A percentile compares a stretch with the other conserved stretches of the same genome.
phyloP scores from a whole-genome alignment of 2,113 vertebrate species.

The Lepus timidus region DNA sequence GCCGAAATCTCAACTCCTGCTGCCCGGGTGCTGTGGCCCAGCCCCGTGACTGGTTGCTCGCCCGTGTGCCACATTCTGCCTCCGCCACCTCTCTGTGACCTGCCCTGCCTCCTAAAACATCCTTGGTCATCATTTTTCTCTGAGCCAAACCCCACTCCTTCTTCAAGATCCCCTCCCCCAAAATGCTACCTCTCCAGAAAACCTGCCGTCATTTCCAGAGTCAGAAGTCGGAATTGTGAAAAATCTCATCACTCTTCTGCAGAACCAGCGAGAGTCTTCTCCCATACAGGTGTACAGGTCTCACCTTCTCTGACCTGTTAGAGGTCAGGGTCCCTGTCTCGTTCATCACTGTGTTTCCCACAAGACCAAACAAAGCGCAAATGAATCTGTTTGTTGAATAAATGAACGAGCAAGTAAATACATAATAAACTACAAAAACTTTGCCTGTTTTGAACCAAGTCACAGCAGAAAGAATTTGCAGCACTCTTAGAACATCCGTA shows the following conservation, averaged over 20 bases:
- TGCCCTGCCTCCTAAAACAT: neutral
- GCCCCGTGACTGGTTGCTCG: neutral
- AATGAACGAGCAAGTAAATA: neutral
- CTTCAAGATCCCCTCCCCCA: neutral
- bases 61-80: neutral
- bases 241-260: too few species aligned
- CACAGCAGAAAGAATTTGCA: neutral
- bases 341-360: neutral
- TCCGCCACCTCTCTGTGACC: neutral
- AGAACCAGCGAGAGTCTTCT: neutral
- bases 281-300: neutral
- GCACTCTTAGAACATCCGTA: neutral
- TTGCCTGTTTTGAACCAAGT: neutral
- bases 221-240: neutral
- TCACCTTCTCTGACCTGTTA: neutral
- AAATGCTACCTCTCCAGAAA: neutral
- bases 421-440: slow-evolving; percentile 19
- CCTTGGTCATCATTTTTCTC: neutral
- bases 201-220: neutral
- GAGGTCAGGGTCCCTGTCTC: neutral
- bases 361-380: neutral
- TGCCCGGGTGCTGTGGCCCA: rapidly evolving
- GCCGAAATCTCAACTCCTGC: neutral
- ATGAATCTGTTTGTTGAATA: neutral
- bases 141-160: neutral